A percentile compares a stretch with the other conserved stretches of the same genome.
Evolutionary conservation across 2,888 invertebrate species (phyloP).

Genomic region (Ptychoptera albimana): DNA sequence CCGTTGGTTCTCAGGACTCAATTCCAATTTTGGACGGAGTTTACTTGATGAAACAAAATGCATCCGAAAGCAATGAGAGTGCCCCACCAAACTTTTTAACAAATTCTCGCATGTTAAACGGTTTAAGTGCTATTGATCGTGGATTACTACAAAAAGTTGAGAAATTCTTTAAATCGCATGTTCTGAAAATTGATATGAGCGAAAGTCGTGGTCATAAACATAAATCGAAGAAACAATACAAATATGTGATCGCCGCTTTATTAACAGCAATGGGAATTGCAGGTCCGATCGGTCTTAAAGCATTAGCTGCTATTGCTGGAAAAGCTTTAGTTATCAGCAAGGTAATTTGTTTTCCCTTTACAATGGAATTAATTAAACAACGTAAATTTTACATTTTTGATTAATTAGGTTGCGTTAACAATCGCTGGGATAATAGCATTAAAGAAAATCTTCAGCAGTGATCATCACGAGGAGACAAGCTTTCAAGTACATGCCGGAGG

Average conservation of each 20-base stretch:
- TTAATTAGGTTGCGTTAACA: constrained; percentile 36
- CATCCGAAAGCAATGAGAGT: constrained; percentile 30
- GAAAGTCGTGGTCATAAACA: constrained; percentile 19
- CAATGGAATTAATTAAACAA: too few relatives aligned
- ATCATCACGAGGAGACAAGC: constrained; percentile 43
- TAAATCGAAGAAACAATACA: constrained; percentile 35
- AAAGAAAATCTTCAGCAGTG: constrained; percentile 55
- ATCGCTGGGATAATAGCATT: constrained; percentile 55
- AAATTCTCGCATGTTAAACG: constrained; percentile 40
- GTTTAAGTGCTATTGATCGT: constrained; percentile 38
- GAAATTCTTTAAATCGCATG: constrained; percentile 46
- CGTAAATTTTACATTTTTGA: too few relatives aligned
- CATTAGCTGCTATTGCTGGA: constrained; percentile 50
- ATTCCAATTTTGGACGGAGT: constrained; percentile 44
- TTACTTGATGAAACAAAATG: constrained; percentile 40
- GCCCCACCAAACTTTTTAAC: constrained; percentile 23
- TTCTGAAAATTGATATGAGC: constrained; percentile 43
- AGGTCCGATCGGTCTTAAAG: constrained; percentile 52
- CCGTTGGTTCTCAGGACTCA: constrained; percentile 31
- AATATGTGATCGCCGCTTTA: constrained; percentile 42
- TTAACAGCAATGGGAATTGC: constrained; percentile 50
- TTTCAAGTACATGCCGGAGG: constrained; percentile 54
- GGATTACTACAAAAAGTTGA: constrained; percentile 32
- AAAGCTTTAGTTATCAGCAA: constrained; percentile 58
- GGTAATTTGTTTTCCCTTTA: too few relatives aligned